A percentile compares a stretch with the other conserved stretches of the same genome.
Evolutionary conservation across 2,888 invertebrate genomes (phyloP).

Genomic region (Mystacides longicornis): DNA sequence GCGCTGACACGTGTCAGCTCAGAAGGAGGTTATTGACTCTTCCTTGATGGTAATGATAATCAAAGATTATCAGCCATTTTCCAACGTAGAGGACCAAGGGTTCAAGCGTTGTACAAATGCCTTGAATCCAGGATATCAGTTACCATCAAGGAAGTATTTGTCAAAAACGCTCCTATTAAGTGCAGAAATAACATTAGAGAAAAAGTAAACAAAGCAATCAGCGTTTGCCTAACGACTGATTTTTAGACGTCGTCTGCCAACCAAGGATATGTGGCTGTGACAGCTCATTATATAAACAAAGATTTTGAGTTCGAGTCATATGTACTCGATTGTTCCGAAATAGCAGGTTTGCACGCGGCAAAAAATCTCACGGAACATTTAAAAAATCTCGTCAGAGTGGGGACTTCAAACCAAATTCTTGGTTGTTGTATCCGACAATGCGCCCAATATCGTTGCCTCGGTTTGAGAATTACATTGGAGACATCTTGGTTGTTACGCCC

Average conservation of each 20-base stretch:
- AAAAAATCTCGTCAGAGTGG: background rate
- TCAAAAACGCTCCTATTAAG: background rate
- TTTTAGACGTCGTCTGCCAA: background rate
- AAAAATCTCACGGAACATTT: background rate
- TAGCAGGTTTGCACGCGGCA: background rate
- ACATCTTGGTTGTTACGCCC: background rate
- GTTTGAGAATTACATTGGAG: background rate
- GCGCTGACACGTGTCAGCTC: no score
- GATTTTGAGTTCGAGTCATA: background rate
- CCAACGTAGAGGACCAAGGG: background rate
- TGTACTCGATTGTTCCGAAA: background rate
- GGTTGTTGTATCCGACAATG: background rate
- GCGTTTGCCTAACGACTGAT: constrained; percentile 1
- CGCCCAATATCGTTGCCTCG: background rate
- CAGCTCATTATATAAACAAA: background rate
- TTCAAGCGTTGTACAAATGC: background rate
- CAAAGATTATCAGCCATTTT: constrained; percentile 5
- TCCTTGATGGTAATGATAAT: background rate
- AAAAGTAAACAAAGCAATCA: background rate
- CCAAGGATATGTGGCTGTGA: background rate
- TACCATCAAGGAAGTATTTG: constrained; percentile 5
- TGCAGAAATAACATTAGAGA: background rate
- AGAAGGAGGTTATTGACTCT: background rate
- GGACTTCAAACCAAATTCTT: background rate
- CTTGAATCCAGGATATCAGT: constrained; percentile 1